A percentile compares a stretch with the other conserved stretches of the same genome.
Conservation (phyloP, 2,797 vertebrate genomes). For the Chromis chromis region DNA sequence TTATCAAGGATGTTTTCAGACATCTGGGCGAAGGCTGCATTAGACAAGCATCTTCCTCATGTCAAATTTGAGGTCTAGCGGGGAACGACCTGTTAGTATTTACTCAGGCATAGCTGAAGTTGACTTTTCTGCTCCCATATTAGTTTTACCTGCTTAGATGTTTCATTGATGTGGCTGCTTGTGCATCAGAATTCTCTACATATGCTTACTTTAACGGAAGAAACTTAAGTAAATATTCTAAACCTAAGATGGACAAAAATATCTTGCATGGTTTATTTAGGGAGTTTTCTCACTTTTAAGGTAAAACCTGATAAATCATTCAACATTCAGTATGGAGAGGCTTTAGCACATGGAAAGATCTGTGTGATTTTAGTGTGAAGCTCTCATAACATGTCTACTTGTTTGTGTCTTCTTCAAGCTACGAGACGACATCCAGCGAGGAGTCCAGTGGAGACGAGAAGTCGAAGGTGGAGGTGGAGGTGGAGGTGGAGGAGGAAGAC, state of each 20-base stretch:
- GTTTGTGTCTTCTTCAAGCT: slow-evolving; percentile 80
- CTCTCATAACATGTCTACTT: slow-evolving; percentile 23
- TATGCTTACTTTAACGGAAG: slow-evolving; percentile 3
- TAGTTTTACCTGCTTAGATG: slow-evolving; percentile 7
- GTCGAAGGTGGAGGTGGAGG: slow-evolving; percentile 62
- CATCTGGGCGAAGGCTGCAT: slow-evolving; percentile 32
- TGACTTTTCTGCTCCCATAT: slow-evolving; percentile 34
- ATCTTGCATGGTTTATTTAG: not conserved
- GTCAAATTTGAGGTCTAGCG: slow-evolving; percentile 13
- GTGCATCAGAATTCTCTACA: slow-evolving; percentile 1
- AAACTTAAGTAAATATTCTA: slow-evolving; percentile 1
- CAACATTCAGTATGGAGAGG: not conserved
- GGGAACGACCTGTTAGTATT: slow-evolving; percentile 39
- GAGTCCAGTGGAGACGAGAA: slow-evolving; percentile 94
- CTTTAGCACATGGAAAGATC: not conserved
- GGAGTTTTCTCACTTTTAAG: slow-evolving; percentile 4
- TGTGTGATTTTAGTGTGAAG: not conserved
- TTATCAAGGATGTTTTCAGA: slow-evolving; percentile 49
- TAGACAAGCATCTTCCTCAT: slow-evolving; percentile 53
- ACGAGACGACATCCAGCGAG: slow-evolving; percentile 97
- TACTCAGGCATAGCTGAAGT: slow-evolving; percentile 19
- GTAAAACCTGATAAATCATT: not conserved
- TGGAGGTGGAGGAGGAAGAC: slow-evolving; percentile 70
- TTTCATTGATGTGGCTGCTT: slow-evolving; percentile 46
- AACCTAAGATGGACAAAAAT: not conserved